Conservation (phyloP, 2,888 invertebrate species). For the Heteromurus nitidus region DNA sequence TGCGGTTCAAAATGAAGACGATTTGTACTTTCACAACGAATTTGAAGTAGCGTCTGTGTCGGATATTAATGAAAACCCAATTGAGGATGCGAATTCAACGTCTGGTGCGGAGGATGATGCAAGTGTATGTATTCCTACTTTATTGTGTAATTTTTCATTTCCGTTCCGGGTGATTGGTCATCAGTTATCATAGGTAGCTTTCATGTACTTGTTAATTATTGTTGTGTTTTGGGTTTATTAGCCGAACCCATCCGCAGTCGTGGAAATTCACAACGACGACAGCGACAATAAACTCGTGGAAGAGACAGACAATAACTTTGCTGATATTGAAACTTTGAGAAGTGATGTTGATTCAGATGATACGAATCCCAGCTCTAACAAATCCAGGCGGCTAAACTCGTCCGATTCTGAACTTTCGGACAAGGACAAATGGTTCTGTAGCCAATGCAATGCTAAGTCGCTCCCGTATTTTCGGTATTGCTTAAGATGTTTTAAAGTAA, state of each 20-base stretch:
- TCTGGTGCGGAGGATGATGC: constrained; percentile 59
- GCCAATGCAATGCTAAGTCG: constrained; percentile 63
- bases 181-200: no score
- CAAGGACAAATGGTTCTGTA: constrained; percentile 66
- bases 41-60: constrained; percentile 66
- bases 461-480: constrained; percentile 65
- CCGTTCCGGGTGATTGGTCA: no score
- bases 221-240: neutral
- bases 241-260: neutral
- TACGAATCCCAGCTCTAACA: neutral
- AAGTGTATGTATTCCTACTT: neutral
- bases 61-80: constrained; percentile 67
- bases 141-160: neutral
- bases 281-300: neutral
- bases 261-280: neutral
- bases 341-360: constrained; percentile 30
- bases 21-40: constrained; percentile 42
- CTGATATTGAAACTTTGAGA: constrained; percentile 32
- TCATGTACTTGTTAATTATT: neutral
- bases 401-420: constrained; percentile 62
- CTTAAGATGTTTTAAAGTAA: constrained; percentile 70
- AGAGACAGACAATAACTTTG: constrained; percentile 28
- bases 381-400: constrained; percentile 7
- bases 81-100: constrained; percentile 68
- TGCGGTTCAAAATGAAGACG: constrained; percentile 14